These are phyloP conservation scores for Spizaetus ornatus DNA, from an alignment of 2,113 vertebrate species.

Conservation along the genomic window DNA sequence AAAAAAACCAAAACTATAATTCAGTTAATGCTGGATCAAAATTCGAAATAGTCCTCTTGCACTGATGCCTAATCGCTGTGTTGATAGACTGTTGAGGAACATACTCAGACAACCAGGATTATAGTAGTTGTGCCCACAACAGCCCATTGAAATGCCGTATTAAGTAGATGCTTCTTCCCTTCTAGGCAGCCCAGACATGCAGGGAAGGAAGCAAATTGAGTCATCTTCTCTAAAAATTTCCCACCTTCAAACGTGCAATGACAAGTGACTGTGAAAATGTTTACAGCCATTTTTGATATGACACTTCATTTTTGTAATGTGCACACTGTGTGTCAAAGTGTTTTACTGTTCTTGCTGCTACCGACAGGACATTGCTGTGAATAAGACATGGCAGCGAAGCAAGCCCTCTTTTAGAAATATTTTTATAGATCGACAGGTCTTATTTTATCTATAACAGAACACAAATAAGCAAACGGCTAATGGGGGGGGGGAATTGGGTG, in stretches of 20 bases:
- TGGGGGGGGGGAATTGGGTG: not conserved
- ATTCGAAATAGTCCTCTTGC: not conserved
- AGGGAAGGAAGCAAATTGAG: slow-evolving; percentile 1
- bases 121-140: not conserved
- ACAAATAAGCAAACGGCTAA: not conserved
- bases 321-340: slow-evolving; percentile 1
- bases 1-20: accelerated
- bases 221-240: not conserved
- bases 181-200: not conserved
- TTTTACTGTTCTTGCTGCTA: slow-evolving; percentile 15
- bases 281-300: slow-evolving; percentile 39
- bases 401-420: not conserved
- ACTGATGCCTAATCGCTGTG: not conserved
- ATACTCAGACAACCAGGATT: not conserved
- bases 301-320: slow-evolving; percentile 6
- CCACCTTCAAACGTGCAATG: slow-evolving; percentile 13
- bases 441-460: not conserved
- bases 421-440: not conserved
- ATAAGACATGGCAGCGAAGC: slow-evolving; percentile 3
- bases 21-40: not conserved
- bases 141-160: not conserved
- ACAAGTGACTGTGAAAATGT: slow-evolving; percentile 50
- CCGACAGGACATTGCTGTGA: not conserved
- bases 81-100: not conserved
- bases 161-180: not conserved